Percentiles rank a stretch among this genome's conserved stretches.
These are phyloP conservation scores for Lycopodina hypogea DNA, from an alignment of 37 sponge, comb jelly and placozoan genomes.

Conservation along the genomic window DNA sequence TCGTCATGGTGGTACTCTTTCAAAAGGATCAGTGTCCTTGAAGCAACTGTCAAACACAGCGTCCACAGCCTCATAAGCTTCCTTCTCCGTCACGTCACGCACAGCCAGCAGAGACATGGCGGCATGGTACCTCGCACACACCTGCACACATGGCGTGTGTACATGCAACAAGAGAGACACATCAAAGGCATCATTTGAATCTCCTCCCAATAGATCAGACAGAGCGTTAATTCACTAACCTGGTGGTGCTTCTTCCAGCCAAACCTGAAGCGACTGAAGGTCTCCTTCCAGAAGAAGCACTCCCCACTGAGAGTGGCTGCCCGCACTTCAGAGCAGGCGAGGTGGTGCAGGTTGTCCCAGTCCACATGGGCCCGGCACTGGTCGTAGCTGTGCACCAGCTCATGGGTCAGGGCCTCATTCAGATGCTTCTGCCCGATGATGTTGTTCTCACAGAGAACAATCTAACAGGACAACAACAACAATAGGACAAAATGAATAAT, in stretches of 20 bases:
- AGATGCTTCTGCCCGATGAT: conserved; percentile 81
- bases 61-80: conserved; percentile 76
- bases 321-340: conserved; percentile 87
- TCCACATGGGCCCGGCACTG: conserved; percentile 77
- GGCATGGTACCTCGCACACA: conserved; percentile 80
- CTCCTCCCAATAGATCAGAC: no score
- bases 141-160: conserved; percentile 29
- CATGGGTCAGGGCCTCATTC: conserved; percentile 87
- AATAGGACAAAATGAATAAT: background rate
- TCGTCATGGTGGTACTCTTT: conserved; percentile 82
- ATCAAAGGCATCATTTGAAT: no score
- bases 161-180: no score
- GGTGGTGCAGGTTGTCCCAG: conserved; percentile 77
- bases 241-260: conserved; percentile 92
- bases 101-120: conserved; percentile 73
- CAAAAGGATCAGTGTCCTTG: conserved; percentile 84
- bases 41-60: conserved; percentile 81
- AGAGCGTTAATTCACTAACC: no score
- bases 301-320: conserved; percentile 96
- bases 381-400: conserved; percentile 88
- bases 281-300: conserved; percentile 92
- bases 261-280: conserved; percentile 82
- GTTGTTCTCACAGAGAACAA: conserved; percentile 90
- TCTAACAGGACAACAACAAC: conserved; percentile 17
- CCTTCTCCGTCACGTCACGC: conserved; percentile 56